Base-by-base conservation (phyloP, 1,140 invertebrate species). In the Thereuonema tuberculata region DNA sequence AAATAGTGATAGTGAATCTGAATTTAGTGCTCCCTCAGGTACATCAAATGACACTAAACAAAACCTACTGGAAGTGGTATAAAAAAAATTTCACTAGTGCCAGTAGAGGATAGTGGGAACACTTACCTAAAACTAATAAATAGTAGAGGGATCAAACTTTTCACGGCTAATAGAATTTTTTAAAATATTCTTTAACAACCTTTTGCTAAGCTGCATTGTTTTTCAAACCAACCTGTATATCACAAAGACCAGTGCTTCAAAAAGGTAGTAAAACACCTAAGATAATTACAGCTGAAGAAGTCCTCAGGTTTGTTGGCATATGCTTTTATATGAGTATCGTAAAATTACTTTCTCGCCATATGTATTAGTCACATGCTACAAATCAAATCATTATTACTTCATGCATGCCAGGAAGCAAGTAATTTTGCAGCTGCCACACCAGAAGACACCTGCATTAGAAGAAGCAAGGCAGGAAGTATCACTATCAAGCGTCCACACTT, bases 341-440 rank as follows among this genome's bases (percentile, higher is more conserved):
- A 37, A 37, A 37, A 37, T 17, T 37, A 9, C 31, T 20, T 14
- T 20, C 48, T 2, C 29, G 14, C 2, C 2, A 14, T 17, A 56
- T 50, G 48, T 50, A 50, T 21, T 50, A 20, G 48, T 9, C 48
- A 50, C 3, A 17, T 14, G 48, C 5, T 12, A 50, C 48, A 20
- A 9, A 24, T 5, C 48, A 50, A 21, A 9, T 5, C 3, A 21
- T 5, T 14, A 14, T 50, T 50, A 20, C 21, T 21, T 5, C 5
- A 50, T 14, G 48, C 48, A 50, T 50, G 48, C 9, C 48, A 5
- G 5, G 17, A 9, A 50, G 21, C 31, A 43, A 46, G 3, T 3
- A 58, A 46, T 23, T 58, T 55, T 58, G 56, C 28, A 15, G 46
- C 9, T 24, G 56, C 48, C 3, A 24, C 3, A 9, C 56, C 56